Percentiles rank a stretch among this genome's conserved stretches.
These are phyloP conservation scores for Globia sparganii DNA, from an alignment of 2,888 invertebrate species.

Conservation along the genomic window DNA sequence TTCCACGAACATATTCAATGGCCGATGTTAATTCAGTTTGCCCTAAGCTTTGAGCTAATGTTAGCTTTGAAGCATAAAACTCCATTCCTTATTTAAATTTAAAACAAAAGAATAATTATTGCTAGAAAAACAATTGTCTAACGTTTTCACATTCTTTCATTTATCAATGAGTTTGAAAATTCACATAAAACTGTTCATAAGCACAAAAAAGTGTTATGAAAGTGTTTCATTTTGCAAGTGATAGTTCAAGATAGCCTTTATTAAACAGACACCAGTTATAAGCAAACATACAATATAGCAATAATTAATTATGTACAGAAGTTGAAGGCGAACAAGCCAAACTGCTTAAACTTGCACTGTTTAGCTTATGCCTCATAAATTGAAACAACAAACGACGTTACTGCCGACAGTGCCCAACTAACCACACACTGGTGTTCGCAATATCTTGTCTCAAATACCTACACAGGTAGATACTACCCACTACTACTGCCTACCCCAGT, in stretches of 20 bases:
- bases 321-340: neutral
- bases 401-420: conserved; percentile 22
- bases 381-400: conserved; percentile 38
- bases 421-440: conserved; percentile 30
- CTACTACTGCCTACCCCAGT: conserved; percentile 31
- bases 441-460: conserved; percentile 39
- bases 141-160: neutral
- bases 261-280: neutral
- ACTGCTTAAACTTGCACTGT: conserved; percentile 37
- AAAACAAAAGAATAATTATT: too few relatives aligned
- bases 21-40: conserved; percentile 12
- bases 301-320: neutral
- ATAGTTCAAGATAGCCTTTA: neutral
- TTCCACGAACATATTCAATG: conserved; percentile 19
- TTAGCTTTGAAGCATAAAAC: neutral
- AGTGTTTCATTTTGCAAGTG: neutral
- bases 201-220: neutral
- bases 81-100: neutral
- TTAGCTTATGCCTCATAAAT: conserved; percentile 34
- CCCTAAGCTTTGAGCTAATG: neutral
- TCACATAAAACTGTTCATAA: neutral
- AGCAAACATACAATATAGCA: neutral
- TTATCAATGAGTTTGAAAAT: neutral
- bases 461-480: conserved; percentile 35
- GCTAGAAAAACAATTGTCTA: too few relatives aligned